A percentile compares a stretch with the other conserved stretches of the same genome.
Conservation (phyloP, 2,888 invertebrate species). For the Zonitis immaculata region DNA sequence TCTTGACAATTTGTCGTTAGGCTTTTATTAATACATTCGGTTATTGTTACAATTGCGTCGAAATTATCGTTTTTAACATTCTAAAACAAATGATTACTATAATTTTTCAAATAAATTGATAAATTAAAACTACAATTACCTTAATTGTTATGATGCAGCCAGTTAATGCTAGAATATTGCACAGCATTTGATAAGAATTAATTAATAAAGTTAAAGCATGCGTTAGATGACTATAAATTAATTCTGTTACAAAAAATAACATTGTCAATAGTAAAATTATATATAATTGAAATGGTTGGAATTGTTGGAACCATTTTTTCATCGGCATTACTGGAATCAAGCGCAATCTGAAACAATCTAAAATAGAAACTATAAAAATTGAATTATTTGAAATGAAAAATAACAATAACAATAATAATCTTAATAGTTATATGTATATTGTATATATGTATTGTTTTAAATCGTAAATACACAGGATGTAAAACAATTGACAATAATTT, state of each 20-base stretch:
- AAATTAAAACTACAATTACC: constrained; percentile 53
- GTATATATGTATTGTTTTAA: no score
- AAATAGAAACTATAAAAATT: no score
- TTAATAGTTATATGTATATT: no score
- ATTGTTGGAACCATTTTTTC: constrained; percentile 69
- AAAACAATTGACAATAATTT: no score
- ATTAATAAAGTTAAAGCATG: constrained; percentile 88
- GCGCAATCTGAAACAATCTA: constrained; percentile 4
- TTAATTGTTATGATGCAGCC: constrained; percentile 76
- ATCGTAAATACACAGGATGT: no score
- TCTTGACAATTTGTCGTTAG: constrained; percentile 23
- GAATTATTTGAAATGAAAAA: no score
- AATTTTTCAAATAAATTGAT: no score
- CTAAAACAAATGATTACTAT: not conserved
- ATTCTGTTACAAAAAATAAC: constrained; percentile 74
- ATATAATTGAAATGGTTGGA: constrained; percentile 71
- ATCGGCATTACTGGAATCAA: constrained; percentile 58
- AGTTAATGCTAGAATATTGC: constrained; percentile 81
- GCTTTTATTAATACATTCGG: no score
- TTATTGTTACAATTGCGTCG: no score
- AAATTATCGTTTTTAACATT: not conserved
- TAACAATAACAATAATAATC: no score
- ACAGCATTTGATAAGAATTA: constrained; percentile 91
- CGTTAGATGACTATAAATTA: constrained; percentile 82
- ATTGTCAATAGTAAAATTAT: constrained; percentile 68